Base-by-base conservation (phyloP, 2,797 vertebrate genomes). In the Dendrocincla fuliginosa region DNA sequence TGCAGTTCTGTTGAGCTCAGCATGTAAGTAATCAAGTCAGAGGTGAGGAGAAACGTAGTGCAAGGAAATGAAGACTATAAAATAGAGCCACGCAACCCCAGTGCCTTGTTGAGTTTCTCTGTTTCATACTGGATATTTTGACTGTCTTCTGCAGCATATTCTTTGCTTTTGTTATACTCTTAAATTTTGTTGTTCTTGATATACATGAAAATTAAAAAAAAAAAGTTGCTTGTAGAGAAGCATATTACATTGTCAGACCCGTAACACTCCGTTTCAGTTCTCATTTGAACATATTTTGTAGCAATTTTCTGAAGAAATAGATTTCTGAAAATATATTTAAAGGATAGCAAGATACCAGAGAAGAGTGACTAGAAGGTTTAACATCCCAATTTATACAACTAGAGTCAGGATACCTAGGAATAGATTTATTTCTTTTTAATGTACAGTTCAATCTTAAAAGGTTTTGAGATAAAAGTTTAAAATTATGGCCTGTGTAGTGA, bases 391-490 rank as follows among this genome's bases (percentile, higher is more conserved):
- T 57, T 61, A 44, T 53, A 39, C 23, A 77, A 49, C 27, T 75
- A 49, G 30, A 81, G 32, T 78, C 22, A 35, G 0, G 1, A 19
- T 70, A 60, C 76, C 64, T 80, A 41, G 46, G 52, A 84, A 64
- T 6, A n/a, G 23, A 47, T 86, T 42, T 76, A 15, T 68, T 93
- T 91, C 5, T 68, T 87, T 91, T 70, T 60, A 47, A 85, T 24
- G 28, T 71, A n/a, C 12, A 50, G n/a, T 91, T 87, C 86, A 53
- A 46, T 86, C 68, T 53, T 61, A 16, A 85, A 89, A 89, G 15
- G 13, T 57, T 84, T 85, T 75, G 68, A 91, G 73, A 77, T 96
- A 53, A 94, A 94, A 49, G 13, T 57, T 89, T 84, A 24, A 75
- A 86, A 57, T 82, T 60, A 37, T 69, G 50, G 71, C 65, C 61